Conservation (phyloP, 2,888 invertebrate species). For the Calameuta filiformis region DNA sequence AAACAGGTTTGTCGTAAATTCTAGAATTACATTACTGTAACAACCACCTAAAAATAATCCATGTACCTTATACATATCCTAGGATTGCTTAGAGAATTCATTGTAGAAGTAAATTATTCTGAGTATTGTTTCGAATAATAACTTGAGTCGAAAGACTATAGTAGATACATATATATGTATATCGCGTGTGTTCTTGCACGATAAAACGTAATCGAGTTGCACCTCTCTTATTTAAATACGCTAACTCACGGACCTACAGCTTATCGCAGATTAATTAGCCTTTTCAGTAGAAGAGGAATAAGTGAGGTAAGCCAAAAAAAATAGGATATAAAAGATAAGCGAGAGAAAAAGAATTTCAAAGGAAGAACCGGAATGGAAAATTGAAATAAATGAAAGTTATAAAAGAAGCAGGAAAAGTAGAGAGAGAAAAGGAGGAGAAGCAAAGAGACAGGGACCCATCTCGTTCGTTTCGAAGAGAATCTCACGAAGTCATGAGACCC, state of each 20-base stretch:
- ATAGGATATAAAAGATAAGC: no score
- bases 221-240: no score
- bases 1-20: neutral
- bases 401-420: neutral
- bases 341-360: no score
- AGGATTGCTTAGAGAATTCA: neutral
- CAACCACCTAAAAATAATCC: neutral
- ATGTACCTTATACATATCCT: neutral
- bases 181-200: no score
- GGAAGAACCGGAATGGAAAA: neutral
- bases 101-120: neutral
- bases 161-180: no score
- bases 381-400: neutral
- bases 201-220: no score
- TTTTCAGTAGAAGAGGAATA: no score
- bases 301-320: no score
- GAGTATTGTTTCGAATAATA: neutral
- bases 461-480: no score
- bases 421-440: neutral
- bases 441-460: no score
- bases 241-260: no score
- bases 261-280: neutral
- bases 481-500: no score
- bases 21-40: neutral
- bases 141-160: neutral